Base-by-base conservation (phyloP, 2,888 invertebrate species). In the Electrophaes corylata region DNA sequence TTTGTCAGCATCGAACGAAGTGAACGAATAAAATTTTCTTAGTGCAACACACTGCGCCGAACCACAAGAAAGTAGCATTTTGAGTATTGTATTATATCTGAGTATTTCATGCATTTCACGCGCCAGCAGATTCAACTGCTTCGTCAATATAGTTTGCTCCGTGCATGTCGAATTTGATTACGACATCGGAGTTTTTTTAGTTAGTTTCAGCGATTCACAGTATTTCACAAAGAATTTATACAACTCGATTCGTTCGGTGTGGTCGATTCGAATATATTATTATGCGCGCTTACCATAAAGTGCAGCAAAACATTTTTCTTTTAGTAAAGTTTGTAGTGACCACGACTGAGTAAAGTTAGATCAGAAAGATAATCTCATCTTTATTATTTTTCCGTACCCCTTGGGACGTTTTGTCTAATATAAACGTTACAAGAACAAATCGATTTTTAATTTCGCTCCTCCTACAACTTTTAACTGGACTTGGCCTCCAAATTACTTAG, bases 381-480 rank as follows among this genome's bases (percentile, higher is more conserved):
- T 81, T 80, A 81, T 81, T 83, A 84, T 84, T 84, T 83, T 80
- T 76, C 76, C 75, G 67, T 75, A 64, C 70, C 70, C 67, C 69
- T 66, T 64, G 69, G 72, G 75, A 69, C 65, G 67, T 72, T 77
- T 79, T 74, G 74, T 72, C 69, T 76, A 71, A 78, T 79, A 78
- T 77, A 76, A 81, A 74, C 67, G 70, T 73, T 77, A 71, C 64
- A 66, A 65, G 67, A 73, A 74, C 62, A 70, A 76, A 79, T 78
- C 74, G 75, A 76, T 76, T 77, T 76, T 69, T 72, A 70, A 77
- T 75, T 73, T 68, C 65, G 62, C 60, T 60, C 56, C 41, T 56
- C 56, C 39, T 31, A 55, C 40, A 57, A 60, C 48, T 48, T 48
- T 11, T 26, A 53, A 62, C 51, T 52, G 41, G 52, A 51, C 58